Base-by-base conservation (phyloP, 2,113 vertebrate species). In the Oostethus manadensis region DNA sequence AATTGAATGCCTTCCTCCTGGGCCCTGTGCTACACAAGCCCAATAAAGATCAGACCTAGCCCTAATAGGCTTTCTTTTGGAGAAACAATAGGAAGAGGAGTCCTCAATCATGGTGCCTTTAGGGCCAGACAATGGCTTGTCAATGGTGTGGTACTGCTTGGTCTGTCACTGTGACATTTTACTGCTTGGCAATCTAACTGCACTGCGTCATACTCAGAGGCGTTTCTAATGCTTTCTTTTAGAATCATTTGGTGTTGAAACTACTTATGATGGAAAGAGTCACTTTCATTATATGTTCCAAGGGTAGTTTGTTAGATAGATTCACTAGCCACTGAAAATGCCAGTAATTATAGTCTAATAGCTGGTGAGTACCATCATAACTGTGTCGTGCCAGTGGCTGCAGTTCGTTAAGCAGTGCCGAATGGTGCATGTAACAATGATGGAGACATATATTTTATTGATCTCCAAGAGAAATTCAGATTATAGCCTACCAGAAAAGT, bases 51-150 rank as follows among this genome's bases (percentile, higher is more conserved):
- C 20, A 48, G 20, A 48, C 18, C 47, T 2, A 18, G 9, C 0
- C 20, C 13, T 42, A 42, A 42, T 11, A 48, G 47, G 18, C 47
- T 48, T 20, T 48, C 20, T 48, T 10, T 48, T 20, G 21, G 9
- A 21, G 20, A 48, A 48, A 48, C 47, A 21, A 20, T 48, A 21
- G 47, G 38, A 42, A 48, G 47, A 48, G 7, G 11, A 13, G 47
- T 21, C 18, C 47, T 48, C 47, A 48, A 48, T 48, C 47, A 48
- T 48, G 18, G 47, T 48, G 47, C 9, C 47, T 48, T 48, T 48
- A 11, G 47, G 47, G 38, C 38, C 10, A 48, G 21, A 48, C 47
- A 48, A 48, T 48, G 18, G 47, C 10, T 22, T 20, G 47, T 18
- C 47, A 48, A 21, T 46, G 45, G 8, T 6, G 45, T 46, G 17